Conservation (phyloP, 2,888 invertebrate species). For the Limnephilus lunatus region DNA sequence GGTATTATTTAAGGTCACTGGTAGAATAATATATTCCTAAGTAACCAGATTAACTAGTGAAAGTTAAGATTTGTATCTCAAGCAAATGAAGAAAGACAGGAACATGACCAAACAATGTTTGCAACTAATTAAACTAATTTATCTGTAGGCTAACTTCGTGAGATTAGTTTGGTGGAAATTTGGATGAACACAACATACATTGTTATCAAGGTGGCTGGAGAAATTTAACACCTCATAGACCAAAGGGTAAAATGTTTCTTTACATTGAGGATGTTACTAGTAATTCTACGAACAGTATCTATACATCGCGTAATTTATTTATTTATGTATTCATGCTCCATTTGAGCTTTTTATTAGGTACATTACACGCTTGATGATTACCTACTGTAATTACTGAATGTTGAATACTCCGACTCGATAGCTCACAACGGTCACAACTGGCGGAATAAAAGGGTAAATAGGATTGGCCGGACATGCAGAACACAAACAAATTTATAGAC, state of each 20-base stretch:
- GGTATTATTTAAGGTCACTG: background rate
- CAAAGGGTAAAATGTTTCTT: background rate
- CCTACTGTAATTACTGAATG: too few relatives aligned
- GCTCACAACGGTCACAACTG: too few relatives aligned
- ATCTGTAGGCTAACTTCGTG: constrained; percentile 20
- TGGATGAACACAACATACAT: background rate
- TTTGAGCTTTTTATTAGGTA: too few relatives aligned
- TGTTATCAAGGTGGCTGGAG: background rate
- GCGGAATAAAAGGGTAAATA: too few relatives aligned
- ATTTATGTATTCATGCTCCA: background rate
- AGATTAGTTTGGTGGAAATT: constrained; percentile 21
- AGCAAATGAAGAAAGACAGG: constrained; percentile 21
- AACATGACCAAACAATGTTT: constrained; percentile 18
- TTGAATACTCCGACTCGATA: too few relatives aligned
- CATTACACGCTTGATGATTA: too few relatives aligned
- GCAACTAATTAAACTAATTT: constrained; percentile 34
- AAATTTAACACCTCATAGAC: background rate
- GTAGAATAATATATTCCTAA: background rate
- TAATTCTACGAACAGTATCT: too few relatives aligned
- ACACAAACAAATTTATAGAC: too few relatives aligned
- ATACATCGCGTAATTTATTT: background rate
- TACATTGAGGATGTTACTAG: background rate
- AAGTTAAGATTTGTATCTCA: constrained; percentile 37
- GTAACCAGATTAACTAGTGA: background rate
- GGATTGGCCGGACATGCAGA: too few relatives aligned